Evolutionary conservation across 2,888 invertebrate genomes (phyloP), one percentile per base, ranked within the genome.

Genomic region (Empis stercorea): DNA sequence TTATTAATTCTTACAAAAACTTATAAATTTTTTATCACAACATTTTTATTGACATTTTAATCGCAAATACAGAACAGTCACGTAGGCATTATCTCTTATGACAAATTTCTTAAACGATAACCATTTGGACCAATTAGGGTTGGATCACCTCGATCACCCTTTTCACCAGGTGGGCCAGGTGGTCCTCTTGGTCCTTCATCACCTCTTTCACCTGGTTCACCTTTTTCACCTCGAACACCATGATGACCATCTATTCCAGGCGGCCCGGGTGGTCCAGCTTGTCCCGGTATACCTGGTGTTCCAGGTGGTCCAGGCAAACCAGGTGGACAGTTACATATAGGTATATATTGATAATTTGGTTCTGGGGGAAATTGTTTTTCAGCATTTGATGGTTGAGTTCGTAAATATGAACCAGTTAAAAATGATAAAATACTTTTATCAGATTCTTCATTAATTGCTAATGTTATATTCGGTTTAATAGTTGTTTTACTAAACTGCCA

Each of bases 281-380:
- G 57, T 0, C 64, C 64, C 2, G 59, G 59, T 2, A 57, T 46
- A 1, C 62, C 62, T 3, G 79, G 64, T 63, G 81, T 79, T 2
- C 88, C 89, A 44, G 83, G 78, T 17, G 84, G 69, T 2, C 88
- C 89, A 10, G 84, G 81, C 59, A 84, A 81, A 34, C 87, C 91
- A 63, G 88, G 71, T 0, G 85, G 81, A 2, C 89, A 34, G 13
- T 34, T 34, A 34, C 34, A 34, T n/a, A 34, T 34, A 5, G 34
- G 34, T n/a, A 34, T 13, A 34, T 34, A 34, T 34, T 34, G 34
- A 34, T n/a, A n/a, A 13, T 34, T 13, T n/a, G 34, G 34, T 34
- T 34, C n/a, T 34, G 7, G 34, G 4, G 2, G 2, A 5, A n/a
- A 4, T 34, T 34, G n/a, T 34, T 13, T n/a, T n/a, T n/a, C 34